These are phyloP conservation scores for human DNA, from an alignment of 2,113 vertebrate genomes.

Conservation along the genomic window GRCh38 chr5:83703001-83703500, in stretches of 20 bases:
- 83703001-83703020: background rate
- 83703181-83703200: background rate
- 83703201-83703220: background rate
- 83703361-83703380: background rate
- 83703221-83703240: background rate
- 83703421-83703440: background rate
- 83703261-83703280: background rate
- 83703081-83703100: background rate
- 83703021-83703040: background rate
- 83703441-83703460: background rate
- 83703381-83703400: background rate
- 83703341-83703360: background rate
- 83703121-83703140: background rate
- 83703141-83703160: background rate
- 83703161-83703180: background rate
- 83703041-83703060: background rate
- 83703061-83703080: background rate
- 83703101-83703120: background rate
- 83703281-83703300: background rate
- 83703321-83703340: background rate
- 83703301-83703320: background rate
- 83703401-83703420: constrained; percentile 3
- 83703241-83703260: background rate
- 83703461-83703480: background rate
- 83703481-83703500: background rate